Base-by-base conservation (phyloP, 2,888 invertebrate genomes). In the Dicroscelio sp. region DNA sequence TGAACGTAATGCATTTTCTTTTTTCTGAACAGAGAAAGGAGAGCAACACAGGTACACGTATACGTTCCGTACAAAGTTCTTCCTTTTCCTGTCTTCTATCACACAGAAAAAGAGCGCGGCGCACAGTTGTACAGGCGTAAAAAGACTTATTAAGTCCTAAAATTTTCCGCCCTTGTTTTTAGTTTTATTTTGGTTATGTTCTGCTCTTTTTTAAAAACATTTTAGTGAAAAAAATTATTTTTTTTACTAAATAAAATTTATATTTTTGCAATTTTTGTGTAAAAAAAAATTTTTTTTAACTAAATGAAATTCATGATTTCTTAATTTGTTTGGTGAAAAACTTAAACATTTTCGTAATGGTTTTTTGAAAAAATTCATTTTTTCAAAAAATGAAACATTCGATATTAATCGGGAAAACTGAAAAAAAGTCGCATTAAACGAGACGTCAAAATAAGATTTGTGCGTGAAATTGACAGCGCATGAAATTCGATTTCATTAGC, bases 141-240 rank as follows among this genome's bases (percentile, higher is more conserved):
- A 78, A 78, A 78, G 43, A 63, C 78, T 78, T 78, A 78, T 78
- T 78, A 38, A 78, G 78, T 30, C 33, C 25, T 25, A n/a, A 23
- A n/a, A 25, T 76, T 76, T 76, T 58, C n/a, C n/a, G 12, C 55
- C 55, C 31, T 38, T 69, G 20, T n/a, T n/a, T n/a, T n/a, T n/a
- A n/a, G n/a, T n/a, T n/a, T n/a, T n/a, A n/a, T n/a, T n/a, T n/a
- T n/a, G n/a, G n/a, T n/a, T n/a, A n/a, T n/a, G n/a, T 38, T 35
- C 20, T 23, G 12, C 23, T 69, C 38, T 43, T n/a, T n/a, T n/a
- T n/a, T n/a, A n/a, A 43, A 43, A 43, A 43, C 43, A 43, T 43
- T 12, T 43, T 43, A 43, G 43, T 14, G 8, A 43, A 43, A 43
- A 43, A 43, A 43, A 43, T 43, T 43, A 12, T 43, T 43, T 43